Evolutionary conservation across 2,797 vertebrate genomes (phyloP).

Genomic region (Anguilla anguilla): DNA sequence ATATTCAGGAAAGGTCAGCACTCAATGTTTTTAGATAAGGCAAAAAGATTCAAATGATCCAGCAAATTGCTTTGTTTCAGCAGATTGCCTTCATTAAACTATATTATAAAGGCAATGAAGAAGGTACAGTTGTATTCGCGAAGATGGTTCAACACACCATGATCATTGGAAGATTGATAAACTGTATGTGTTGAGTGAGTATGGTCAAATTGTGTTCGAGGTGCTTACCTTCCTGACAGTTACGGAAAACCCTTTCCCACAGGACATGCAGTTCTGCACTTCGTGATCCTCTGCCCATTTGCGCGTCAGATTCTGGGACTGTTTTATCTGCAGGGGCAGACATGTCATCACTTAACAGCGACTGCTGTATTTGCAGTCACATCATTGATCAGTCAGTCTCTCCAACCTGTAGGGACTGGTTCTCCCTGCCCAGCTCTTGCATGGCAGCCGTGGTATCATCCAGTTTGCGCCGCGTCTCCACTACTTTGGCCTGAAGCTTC

Average conservation of each 20-base stretch:
- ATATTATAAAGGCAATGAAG: too few relatives aligned
- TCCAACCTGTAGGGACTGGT: slow-evolving; percentile 81
- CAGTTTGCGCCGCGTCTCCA: slow-evolving; percentile 91
- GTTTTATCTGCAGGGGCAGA: slow-evolving; percentile 82
- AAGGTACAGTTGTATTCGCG: too few relatives aligned
- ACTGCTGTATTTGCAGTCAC: not conserved
- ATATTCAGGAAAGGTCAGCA: too few relatives aligned
- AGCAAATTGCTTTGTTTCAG: not conserved
- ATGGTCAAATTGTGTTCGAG: not conserved
- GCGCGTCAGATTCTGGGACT: slow-evolving; percentile 89
- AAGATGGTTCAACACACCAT: not conserved
- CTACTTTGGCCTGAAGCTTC: slow-evolving; percentile 90
- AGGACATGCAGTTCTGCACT: slow-evolving; percentile 96
- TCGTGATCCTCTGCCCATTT: slow-evolving; percentile 98
- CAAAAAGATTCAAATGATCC: not conserved
- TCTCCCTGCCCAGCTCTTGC: slow-evolving; percentile 96
- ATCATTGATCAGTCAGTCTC: not conserved
- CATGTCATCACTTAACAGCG: not conserved
- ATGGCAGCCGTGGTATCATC: slow-evolving; percentile 97
- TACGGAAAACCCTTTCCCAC: slow-evolving; percentile 92
- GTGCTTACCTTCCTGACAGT: slow-evolving; percentile 87
- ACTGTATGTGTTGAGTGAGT: not conserved
- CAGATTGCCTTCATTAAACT: not conserved
- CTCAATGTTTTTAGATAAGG: not conserved
- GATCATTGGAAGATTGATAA: not conserved